phyloP scores from a whole-genome alignment of 92 coral and sea anemone species.

The Heteractis magnifica region DNA sequence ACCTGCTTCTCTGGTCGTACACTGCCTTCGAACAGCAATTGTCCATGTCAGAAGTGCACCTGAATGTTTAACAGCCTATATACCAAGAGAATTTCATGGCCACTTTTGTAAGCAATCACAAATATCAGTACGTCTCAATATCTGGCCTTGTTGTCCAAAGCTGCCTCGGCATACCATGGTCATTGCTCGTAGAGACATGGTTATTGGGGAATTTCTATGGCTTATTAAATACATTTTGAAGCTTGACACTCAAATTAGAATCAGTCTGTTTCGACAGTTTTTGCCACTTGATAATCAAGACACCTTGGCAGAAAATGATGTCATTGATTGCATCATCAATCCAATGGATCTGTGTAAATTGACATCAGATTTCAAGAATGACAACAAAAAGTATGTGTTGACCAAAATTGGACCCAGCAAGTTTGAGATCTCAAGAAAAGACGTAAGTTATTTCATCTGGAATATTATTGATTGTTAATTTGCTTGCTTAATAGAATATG shows the following conservation, averaged over 20 bases:
- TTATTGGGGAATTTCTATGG: conserved; percentile 42
- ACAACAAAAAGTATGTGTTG: conserved; percentile 16
- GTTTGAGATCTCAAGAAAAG: conserved; percentile 35
- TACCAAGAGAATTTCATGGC: conserved; percentile 42
- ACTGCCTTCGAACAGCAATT: conserved; percentile 52
- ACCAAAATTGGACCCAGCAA: conserved; percentile 27
- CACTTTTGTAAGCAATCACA: conserved; percentile 21
- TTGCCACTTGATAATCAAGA: conserved; percentile 47
- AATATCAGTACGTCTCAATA: conserved; percentile 23
- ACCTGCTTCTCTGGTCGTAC: conserved; percentile 44
- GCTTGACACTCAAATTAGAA: conserved; percentile 9
- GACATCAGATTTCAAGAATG: not conserved
- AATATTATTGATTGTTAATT: not conserved
- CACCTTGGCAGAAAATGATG: conserved; percentile 14
- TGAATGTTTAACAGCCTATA: conserved; percentile 7
- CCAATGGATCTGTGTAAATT: not conserved
- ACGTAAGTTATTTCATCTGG: conserved; percentile 28
- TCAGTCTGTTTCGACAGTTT: conserved; percentile 33
- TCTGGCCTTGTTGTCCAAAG: conserved; percentile 44
- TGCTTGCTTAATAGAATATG: not conserved
- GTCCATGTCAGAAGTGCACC: conserved; percentile 27
- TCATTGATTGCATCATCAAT: conserved; percentile 38
- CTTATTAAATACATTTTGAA: conserved; percentile 31
- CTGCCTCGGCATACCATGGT: conserved; percentile 11
- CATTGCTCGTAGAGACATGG: conserved; percentile 27